phyloP scores from a whole-genome alignment of 2,113 vertebrate species.

The Ciconia boyciana region DNA sequence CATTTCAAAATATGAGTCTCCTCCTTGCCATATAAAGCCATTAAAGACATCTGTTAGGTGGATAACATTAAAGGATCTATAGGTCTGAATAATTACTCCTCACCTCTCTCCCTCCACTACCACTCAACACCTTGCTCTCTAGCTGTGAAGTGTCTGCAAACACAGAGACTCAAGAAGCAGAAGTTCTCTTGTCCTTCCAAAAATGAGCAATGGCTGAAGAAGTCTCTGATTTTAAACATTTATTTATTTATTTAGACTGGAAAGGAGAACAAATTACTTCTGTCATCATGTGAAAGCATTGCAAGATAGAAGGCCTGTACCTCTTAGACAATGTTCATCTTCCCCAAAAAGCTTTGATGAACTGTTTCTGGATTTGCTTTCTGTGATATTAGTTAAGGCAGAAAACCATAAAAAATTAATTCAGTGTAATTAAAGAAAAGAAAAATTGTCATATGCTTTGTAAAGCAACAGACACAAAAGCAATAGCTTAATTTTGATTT shows the following conservation, averaged over 20 bases:
- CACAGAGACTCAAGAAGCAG: background rate
- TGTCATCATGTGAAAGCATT: background rate
- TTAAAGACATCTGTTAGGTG: background rate
- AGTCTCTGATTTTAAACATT: background rate
- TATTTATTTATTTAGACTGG: background rate
- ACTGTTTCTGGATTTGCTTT: background rate
- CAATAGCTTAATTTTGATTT: background rate
- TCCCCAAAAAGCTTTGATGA: background rate
- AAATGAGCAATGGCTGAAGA: background rate
- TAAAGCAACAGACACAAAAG: background rate
- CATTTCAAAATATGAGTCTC: background rate
- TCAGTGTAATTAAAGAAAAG: background rate
- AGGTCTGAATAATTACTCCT: background rate
- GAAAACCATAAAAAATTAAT: background rate
- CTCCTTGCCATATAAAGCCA: background rate
- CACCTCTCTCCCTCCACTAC: background rate
- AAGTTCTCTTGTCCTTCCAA: background rate
- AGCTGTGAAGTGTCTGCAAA: background rate
- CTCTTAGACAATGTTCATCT: background rate
- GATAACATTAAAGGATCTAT: background rate
- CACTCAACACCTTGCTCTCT: background rate
- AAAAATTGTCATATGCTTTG: background rate
- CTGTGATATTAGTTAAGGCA: background rate
- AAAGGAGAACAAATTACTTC: background rate
- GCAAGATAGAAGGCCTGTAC: background rate